phyloP scores from a whole-genome alignment of 2,888 invertebrate species.

The Polymixis lichenea region DNA sequence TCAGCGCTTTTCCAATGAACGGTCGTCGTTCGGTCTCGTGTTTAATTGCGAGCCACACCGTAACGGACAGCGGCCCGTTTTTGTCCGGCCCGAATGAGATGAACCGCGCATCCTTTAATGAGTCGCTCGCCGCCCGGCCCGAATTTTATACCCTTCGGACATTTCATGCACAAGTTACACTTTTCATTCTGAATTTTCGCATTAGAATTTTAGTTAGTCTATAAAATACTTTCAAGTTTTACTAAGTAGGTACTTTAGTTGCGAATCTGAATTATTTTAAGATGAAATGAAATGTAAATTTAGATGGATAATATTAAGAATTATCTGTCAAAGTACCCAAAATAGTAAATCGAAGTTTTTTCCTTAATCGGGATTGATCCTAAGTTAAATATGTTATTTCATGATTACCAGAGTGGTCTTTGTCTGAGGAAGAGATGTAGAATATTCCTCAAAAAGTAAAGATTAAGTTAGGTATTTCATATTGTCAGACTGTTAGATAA shows the following conservation, averaged over 20 bases:
- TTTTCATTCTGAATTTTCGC: conserved; percentile 59
- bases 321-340: neutral
- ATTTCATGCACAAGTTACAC: conserved; percentile 71
- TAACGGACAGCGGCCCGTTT: conserved; percentile 86
- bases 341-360: neutral
- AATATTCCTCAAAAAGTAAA: neutral
- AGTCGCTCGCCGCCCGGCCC: conserved; percentile 70
- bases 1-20: conserved; percentile 86
- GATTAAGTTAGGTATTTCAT: neutral
- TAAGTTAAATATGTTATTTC: neutral
- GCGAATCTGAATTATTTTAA: neutral
- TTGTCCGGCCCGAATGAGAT: conserved; percentile 83
- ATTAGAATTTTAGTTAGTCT: conserved; percentile 20
- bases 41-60: conserved; percentile 87
- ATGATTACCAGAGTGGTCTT: neutral
- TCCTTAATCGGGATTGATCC: neutral
- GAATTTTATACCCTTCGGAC: conserved; percentile 64
- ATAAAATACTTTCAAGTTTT: neutral
- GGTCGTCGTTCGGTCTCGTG: conserved; percentile 79
- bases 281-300: neutral
- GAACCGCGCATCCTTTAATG: conserved; percentile 86
- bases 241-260: neutral
- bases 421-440: neutral
- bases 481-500: neutral
- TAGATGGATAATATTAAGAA: neutral